Conservation (phyloP, 2,888 invertebrate species). For the Pristionchus mayeri region DNA sequence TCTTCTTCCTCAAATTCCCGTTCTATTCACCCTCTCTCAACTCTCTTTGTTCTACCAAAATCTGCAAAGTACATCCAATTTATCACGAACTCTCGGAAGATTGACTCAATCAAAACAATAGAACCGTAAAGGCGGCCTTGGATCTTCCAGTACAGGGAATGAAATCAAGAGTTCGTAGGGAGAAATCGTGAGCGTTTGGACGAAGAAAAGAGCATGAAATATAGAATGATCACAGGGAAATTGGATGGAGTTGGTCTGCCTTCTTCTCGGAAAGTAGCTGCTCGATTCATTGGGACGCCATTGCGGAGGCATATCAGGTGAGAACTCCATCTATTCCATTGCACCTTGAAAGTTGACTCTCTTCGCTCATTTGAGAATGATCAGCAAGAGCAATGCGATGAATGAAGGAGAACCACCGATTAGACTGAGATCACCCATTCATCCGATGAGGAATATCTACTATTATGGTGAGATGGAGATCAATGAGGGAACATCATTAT, state of each 20-base stretch:
- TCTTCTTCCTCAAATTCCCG: background rate
- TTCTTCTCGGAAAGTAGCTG: conserved; percentile 1
- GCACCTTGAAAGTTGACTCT: too few species aligned
- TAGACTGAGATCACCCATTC: background rate
- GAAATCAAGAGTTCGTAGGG: too few species aligned
- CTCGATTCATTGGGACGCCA: conserved; percentile 35
- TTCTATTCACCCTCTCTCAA: background rate
- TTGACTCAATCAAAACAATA: background rate
- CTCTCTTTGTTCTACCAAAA: conserved; percentile 3
- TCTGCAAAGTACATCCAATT: conserved; percentile 35
- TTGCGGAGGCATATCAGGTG: conserved; percentile 20
- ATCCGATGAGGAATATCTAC: conserved; percentile 24
- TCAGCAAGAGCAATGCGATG: background rate
- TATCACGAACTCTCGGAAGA: background rate
- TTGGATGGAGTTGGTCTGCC: background rate
- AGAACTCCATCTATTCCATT: background rate
- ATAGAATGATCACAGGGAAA: background rate
- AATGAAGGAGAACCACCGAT: conserved; percentile 2
- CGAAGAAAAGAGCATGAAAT: background rate
- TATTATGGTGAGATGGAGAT: conserved; percentile 40
- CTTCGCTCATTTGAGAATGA: conserved; percentile 11
- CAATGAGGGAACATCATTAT: background rate
- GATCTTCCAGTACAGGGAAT: too few species aligned
- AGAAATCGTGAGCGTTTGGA: background rate
- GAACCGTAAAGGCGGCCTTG: conserved; percentile 1